A percentile compares a stretch with the other conserved stretches of the same genome.
Evolutionary conservation across 64 coral and sea anemone species (phyloP).

Genomic region (Actinia tenebrosa): DNA sequence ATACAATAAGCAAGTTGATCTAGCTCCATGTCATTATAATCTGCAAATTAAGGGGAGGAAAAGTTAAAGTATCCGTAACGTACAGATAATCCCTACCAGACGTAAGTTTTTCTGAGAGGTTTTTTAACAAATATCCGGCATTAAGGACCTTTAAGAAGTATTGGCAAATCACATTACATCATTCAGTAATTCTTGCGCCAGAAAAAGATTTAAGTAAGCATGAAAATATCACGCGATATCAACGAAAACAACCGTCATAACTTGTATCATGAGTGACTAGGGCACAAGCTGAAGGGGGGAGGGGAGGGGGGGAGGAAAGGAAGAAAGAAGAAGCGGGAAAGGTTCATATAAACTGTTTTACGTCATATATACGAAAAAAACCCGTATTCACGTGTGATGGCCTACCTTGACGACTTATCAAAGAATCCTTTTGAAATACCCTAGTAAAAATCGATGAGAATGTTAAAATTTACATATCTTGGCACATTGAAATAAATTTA

Average conservation of each 20-base stretch:
- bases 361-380: too few relatives aligned
- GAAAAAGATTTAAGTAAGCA: too few relatives aligned
- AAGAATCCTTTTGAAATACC: background rate
- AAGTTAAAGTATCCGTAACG: background rate
- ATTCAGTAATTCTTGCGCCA: too few relatives aligned
- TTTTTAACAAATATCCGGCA: background rate
- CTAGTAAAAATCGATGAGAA: background rate
- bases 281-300: too few relatives aligned
- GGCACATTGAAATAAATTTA: too few relatives aligned
- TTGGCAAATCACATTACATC: background rate
- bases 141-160: background rate
- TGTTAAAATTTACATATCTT: too few relatives aligned
- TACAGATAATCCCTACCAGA: background rate
- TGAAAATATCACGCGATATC: too few relatives aligned
- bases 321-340: too few relatives aligned
- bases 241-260: too few relatives aligned
- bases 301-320: too few relatives aligned
- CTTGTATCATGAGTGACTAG: too few relatives aligned
- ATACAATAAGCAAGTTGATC: background rate
- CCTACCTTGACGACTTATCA: background rate
- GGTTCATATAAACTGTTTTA: too few relatives aligned
- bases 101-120: background rate
- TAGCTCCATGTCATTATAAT: background rate
- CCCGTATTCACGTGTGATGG: background rate
- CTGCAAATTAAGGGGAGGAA: background rate